Evolutionary conservation across 2,888 invertebrate species (phyloP).

Genomic region (Noctua comes): DNA sequence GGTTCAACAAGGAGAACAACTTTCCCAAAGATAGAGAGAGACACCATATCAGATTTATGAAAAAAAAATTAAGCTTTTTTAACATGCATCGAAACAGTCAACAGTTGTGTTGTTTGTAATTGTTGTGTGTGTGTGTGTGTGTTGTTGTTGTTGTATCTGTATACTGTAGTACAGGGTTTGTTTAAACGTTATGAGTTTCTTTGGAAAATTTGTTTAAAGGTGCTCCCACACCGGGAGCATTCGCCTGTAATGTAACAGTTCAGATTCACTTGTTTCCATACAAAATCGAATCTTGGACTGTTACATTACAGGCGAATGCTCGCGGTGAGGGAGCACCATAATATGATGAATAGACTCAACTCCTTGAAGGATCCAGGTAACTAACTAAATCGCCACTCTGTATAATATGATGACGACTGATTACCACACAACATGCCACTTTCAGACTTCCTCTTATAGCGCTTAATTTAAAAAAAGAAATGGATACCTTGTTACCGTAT

Average conservation of each 20-base stretch:
- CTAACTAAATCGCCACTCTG: background rate
- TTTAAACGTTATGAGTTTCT: background rate
- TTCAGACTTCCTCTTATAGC: background rate
- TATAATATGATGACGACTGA: background rate
- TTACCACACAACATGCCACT: background rate
- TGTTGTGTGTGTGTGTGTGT: too few relatives aligned
- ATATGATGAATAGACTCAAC: background rate
- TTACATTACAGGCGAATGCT: too few relatives aligned
- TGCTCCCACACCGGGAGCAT: too few relatives aligned
- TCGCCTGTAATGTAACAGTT: too few relatives aligned
- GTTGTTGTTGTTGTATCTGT: too few relatives aligned
- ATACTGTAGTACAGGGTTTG: too few relatives aligned
- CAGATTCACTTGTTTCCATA: too few relatives aligned
- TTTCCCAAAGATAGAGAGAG: background rate
- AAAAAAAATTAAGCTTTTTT: too few relatives aligned
- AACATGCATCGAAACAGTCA: too few relatives aligned
- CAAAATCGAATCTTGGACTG: too few relatives aligned
- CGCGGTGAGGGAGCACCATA: too few relatives aligned
- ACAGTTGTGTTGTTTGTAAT: too few relatives aligned
- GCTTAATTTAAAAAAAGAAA: background rate
- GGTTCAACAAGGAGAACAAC: background rate
- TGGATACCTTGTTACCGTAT: background rate
- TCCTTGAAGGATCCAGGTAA: background rate
- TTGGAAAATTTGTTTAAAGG: background rate
- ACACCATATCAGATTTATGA: background rate